Evolutionary conservation across 2,797 vertebrate species (phyloP), one percentile per base, ranked within the genome.

Genomic region (Zenarchopterus dispar): DNA sequence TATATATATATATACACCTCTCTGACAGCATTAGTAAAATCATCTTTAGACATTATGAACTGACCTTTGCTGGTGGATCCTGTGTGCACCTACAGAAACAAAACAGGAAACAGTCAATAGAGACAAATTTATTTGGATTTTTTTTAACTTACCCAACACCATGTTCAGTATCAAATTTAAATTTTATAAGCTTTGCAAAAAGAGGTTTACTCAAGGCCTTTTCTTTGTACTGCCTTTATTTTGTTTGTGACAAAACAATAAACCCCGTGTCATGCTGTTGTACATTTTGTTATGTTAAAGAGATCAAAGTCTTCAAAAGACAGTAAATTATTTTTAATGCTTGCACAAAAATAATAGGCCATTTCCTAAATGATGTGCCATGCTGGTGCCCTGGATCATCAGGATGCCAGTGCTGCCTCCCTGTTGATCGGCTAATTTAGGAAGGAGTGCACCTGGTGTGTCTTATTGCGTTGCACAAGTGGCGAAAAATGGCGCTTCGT

Each of bases 391-490:
- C 69, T 79, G 84, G 87, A 92, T 93, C 88, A 91, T 92, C 90
- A 89, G 86, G 89, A 91, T 88, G 89, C 86, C 84, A 82, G 77
- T 84, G 88, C 78, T 70, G 91, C 92, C 87, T 94, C 92, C 92
- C 93, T 93, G 93, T 93, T 92, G 93, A 93, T 93, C 82, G 70
- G 89, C 88, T 93, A 92, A 94, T 94, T 94, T 92, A 88, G 89
- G 84, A 90, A 87, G 52, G 81, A 85, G 92, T 75, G 89, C 92
- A 94, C 93, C 92, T 94, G 92, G 93, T 91, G 93, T 91, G 91
- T 90, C 87, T 90, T 90, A 91, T 88, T 89, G 89, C 89, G 67
- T 75, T 80, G 85, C 84, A 86, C 82, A 88, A 88, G 74, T 80
- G 86, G 82, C 57, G 73, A 85, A 83, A 88, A 90, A 90, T 82